phyloP scores from a whole-genome alignment of 1,140 invertebrate species.

The Paracyclopina nana region DNA sequence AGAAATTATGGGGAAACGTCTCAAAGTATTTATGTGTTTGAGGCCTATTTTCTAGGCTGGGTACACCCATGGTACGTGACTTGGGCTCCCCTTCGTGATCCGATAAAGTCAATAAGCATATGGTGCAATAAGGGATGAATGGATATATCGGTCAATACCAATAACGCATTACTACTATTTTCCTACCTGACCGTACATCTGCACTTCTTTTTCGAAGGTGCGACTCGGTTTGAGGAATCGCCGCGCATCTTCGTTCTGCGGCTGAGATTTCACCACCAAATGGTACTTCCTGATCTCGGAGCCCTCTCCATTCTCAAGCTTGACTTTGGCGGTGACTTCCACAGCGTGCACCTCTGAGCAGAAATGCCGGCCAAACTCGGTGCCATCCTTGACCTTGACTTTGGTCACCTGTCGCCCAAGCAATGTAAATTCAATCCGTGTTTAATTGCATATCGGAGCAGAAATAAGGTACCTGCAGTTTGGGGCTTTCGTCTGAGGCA shows the following conservation, averaged over 20 bases:
- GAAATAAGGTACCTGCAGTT: too few species aligned
- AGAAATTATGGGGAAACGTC: too few species aligned
- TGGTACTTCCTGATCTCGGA: conserved; percentile 9
- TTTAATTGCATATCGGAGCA: neutral
- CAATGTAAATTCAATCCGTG: neutral
- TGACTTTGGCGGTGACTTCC: conserved; percentile 13
- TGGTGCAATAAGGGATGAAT: too few species aligned
- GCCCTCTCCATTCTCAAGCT: too few species aligned
- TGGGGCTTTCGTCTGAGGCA: conserved; percentile 6
- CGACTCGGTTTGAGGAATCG: conserved; percentile 14
- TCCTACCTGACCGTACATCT: conserved; percentile 15
- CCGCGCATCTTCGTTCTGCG: conserved; percentile 13
- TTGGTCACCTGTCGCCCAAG: conserved; percentile 10
- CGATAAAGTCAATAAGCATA: too few species aligned
- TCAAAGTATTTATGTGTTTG: too few species aligned
- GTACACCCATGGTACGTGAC: too few species aligned
- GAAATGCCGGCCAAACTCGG: conserved; percentile 17
- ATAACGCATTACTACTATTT: too few species aligned
- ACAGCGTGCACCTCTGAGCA: conserved; percentile 16
- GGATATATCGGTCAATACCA: too few species aligned
- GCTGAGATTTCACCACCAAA: conserved; percentile 8
- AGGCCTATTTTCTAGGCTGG: too few species aligned
- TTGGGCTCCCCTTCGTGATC: too few species aligned
- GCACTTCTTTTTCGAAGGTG: conserved; percentile 16
- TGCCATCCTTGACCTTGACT: conserved; percentile 12